These are phyloP conservation scores for Drosophila sp. DNA, from an alignment of 1,140 invertebrate genomes.

Conservation along the genomic window DNA sequence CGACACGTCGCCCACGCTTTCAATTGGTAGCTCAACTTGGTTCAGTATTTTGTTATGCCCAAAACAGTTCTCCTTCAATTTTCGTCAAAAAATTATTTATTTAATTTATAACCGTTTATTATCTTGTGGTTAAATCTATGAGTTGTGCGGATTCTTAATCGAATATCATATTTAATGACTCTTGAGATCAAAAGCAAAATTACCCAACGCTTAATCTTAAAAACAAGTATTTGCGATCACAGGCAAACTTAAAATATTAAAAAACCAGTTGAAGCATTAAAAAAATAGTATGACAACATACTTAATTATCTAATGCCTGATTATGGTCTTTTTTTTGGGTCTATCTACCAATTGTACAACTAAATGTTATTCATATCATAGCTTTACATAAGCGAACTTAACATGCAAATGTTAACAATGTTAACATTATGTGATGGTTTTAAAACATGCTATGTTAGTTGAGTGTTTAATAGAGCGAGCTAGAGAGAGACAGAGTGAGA, in stretches of 20 bases:
- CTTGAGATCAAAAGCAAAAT: slow-evolving; percentile 4
- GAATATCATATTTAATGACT: slow-evolving; percentile 18
- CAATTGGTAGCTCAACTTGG: slow-evolving; percentile 1
- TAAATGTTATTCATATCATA: slow-evolving; percentile 1
- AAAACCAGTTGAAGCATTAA: slow-evolving; percentile 9
- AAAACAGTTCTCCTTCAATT: slow-evolving; percentile 5
- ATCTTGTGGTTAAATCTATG: background rate
- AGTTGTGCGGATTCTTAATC: background rate
- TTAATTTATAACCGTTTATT: background rate
- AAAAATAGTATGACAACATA: slow-evolving; percentile 16
- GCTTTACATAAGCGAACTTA: slow-evolving; percentile 1
- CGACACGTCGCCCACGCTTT: slow-evolving; percentile 34
- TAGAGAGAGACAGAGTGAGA: no score
- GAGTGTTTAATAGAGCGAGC: no score
- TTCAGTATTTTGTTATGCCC: background rate
- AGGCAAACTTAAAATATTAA: background rate
- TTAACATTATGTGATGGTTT: background rate
- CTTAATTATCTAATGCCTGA: background rate
- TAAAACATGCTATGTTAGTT: background rate
- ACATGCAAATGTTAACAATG: background rate
- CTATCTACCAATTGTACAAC: slow-evolving; percentile 9
- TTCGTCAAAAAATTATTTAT: background rate
- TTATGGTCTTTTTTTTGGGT: slow-evolving; percentile 1
- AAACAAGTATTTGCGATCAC: background rate
- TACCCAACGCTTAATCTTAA: background rate